Evolutionary conservation across 2,797 vertebrate species (phyloP), one percentile per base, ranked within the genome.

Genomic region (Perodicticus potto): DNA sequence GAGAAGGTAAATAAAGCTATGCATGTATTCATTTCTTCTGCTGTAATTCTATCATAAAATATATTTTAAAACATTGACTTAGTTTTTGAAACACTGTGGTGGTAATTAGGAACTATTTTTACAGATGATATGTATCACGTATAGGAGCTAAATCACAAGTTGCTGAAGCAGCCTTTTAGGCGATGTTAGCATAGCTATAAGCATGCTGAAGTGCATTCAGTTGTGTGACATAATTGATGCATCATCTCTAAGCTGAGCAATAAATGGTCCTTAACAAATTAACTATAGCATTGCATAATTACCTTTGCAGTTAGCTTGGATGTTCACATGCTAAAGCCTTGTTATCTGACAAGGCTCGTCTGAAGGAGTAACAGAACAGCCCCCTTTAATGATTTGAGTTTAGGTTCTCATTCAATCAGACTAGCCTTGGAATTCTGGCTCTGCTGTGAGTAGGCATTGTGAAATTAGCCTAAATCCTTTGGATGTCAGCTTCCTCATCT

Each of bases 21-120:
- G 55, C 7, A n/a, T 74, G 34, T 40, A 45, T 89, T 74, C 37
- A 45, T 95, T 90, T 95, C 76, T 70, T 84, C 61, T 70, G 70
- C 23, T 90, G 5, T 70, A 77, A 92, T 94, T 91, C 17, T 92
- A 85, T 27, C 86, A 96, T 78, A 85, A 96, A 88, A 78, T 69
- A 43, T 40, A 84, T 86, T 96, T 87, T 82, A 91, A 90, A 92
- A 86, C 25, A 69, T 89, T 93, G 67, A 70, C 20, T 91, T 88
- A 59, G 37, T 32, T 95, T 96, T 59, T 89, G 27, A 95, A 96
- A 93, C 82, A 81, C 19, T 69, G 40, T 86, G 40, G 27, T 61
- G 63, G n/a, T 82, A 70, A 85, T 61, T 88, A 76, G 92, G 67
- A 93, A 89, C 70, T 86, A 22, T 74, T 91, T 87, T 91, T 89